These are phyloP conservation scores for Pseudomyrmex dendroicus DNA, from an alignment of 1,140 invertebrate species.

Conservation along the genomic window DNA sequence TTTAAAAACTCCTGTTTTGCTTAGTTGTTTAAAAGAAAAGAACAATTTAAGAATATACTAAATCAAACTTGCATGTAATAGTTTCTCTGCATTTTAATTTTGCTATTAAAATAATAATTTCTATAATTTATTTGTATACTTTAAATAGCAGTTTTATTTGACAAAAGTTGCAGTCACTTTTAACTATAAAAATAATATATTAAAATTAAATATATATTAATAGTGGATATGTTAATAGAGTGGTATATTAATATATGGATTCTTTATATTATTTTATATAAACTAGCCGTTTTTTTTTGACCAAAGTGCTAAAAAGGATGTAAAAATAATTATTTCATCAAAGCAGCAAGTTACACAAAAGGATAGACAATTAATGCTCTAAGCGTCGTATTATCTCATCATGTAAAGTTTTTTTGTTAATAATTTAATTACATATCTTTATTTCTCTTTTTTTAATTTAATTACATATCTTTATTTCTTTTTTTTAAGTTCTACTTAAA, in stretches of 20 bases:
- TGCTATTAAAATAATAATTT: not conserved
- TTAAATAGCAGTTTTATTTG: conserved; percentile 11
- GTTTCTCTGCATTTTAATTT: not conserved
- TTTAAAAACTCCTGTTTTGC: not conserved
- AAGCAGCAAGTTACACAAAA: conserved; percentile 1
- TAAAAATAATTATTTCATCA: conserved; percentile 2
- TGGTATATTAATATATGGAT: not conserved
- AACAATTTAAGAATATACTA: not conserved
- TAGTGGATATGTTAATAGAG: too few species aligned
- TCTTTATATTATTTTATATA: not conserved
- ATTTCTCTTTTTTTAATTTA: conserved; percentile 3
- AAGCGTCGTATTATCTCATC: not conserved
- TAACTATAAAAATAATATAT: not conserved
- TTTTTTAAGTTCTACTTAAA: conserved; percentile 3
- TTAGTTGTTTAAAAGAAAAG: not conserved
- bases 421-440: not conserved
- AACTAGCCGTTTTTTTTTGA: conserved; percentile 1
- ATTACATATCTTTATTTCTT: not conserved
- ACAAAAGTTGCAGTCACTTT: not conserved
- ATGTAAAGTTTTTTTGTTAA: not conserved
- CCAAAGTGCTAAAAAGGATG: not conserved
- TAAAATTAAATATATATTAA: conserved; percentile 3
- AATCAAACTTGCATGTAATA: not conserved
- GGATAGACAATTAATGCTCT: not conserved
- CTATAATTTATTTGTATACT: not conserved